Percentiles rank a stretch among this genome's conserved stretches.
Evolutionary conservation across 2,888 invertebrate species (phyloP).

Genomic region (Synanthedon tipuliformis): DNA sequence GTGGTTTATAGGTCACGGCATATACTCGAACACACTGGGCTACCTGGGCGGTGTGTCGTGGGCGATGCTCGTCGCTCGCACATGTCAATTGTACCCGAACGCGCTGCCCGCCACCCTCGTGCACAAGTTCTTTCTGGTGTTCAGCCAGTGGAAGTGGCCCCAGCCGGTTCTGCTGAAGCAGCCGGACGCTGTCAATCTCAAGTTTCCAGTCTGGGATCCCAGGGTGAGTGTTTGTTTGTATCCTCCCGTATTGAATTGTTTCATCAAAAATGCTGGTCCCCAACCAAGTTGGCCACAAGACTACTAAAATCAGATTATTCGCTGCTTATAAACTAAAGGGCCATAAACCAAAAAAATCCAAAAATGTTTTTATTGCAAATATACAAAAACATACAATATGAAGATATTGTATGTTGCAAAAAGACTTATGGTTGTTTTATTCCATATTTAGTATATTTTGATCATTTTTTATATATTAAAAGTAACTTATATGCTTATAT

Average conservation of each 20-base stretch:
- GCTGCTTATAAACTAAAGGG: too few species aligned
- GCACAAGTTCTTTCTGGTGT: constrained; percentile 98
- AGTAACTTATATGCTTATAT: too few species aligned
- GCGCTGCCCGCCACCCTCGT: constrained; percentile 94
- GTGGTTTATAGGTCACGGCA: constrained; percentile 82
- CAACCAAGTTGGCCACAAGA: too few species aligned
- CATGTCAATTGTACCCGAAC: constrained; percentile 98
- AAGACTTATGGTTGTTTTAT: too few species aligned
- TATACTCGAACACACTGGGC: constrained; percentile 98
- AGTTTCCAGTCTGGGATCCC: constrained; percentile 98
- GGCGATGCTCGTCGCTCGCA: constrained; percentile 99
- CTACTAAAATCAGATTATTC: too few species aligned
- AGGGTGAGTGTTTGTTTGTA: constrained; percentile 69
- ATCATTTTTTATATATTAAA: too few species aligned
- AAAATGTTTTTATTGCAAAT: too few species aligned
- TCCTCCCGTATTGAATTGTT: not conserved
- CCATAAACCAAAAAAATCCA: too few species aligned
- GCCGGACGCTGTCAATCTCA: constrained; percentile 86
- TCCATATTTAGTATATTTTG: too few species aligned
- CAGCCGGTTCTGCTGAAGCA: constrained; percentile 96
- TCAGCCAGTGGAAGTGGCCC: constrained; percentile 99
- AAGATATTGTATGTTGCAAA: too few species aligned
- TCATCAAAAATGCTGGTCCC: not conserved
- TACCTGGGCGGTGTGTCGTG: constrained; percentile 99
- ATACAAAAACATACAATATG: too few species aligned